These are phyloP conservation scores for Aleiodes testaceus DNA, from an alignment of 2,888 invertebrate species.

Conservation along the genomic window DNA sequence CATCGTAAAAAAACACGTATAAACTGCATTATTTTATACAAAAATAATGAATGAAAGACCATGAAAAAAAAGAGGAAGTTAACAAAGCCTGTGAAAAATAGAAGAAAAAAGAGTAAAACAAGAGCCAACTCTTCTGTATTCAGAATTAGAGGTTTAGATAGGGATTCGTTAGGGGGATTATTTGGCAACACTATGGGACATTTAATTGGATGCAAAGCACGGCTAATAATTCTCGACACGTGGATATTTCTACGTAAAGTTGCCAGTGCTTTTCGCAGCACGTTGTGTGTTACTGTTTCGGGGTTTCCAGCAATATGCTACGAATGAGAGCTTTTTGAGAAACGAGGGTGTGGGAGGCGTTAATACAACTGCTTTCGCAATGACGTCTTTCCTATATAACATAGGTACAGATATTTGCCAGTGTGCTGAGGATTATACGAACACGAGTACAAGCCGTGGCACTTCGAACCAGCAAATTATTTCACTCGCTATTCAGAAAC, in stretches of 20 bases:
- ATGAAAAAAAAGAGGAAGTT: no score
- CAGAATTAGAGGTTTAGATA: slow-evolving; percentile 31
- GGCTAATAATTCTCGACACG: slow-evolving; percentile 47
- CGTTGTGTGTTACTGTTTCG: slow-evolving; percentile 19
- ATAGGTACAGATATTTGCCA: background rate
- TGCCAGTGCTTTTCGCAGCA: slow-evolving; percentile 25
- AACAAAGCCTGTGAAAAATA: background rate
- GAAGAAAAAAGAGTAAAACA: background rate
- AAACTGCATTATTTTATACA: background rate
- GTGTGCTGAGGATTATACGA: slow-evolving; percentile 38
- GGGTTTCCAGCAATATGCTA: slow-evolving; percentile 9
- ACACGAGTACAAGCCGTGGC: slow-evolving; percentile 33
- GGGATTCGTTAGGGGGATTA: slow-evolving; percentile 38
- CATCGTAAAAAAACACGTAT: background rate
- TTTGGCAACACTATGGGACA: slow-evolving; percentile 41
- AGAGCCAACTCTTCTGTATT: slow-evolving; percentile 25
- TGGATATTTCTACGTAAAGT: slow-evolving; percentile 47
- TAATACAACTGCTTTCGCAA: slow-evolving; percentile 28
- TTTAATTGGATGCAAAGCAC: slow-evolving; percentile 49
- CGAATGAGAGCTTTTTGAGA: background rate
- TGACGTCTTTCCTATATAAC: slow-evolving; percentile 29
- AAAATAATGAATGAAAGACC: no score
- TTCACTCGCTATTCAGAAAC: slow-evolving; percentile 56
- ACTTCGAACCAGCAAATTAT: slow-evolving; percentile 62
- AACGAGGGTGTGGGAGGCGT: background rate